Conservation (phyloP, 1,140 invertebrate species). For the Heliothis subflexa region DNA sequence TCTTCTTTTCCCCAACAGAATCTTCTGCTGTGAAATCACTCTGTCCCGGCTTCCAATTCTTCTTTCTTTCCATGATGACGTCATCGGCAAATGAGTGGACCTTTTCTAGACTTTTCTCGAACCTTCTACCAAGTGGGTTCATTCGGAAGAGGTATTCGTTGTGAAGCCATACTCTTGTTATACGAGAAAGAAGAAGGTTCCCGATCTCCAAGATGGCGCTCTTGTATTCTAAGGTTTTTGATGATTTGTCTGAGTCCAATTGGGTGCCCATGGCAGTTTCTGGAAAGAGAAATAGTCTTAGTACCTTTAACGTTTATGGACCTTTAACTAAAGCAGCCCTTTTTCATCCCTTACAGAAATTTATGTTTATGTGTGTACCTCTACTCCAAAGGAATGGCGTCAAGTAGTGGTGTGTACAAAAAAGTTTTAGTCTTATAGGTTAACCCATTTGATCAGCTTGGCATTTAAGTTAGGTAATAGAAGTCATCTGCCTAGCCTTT, state of each 20-base stretch:
- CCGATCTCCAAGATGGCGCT: slow-evolving; percentile 62
- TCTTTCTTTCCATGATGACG: slow-evolving; percentile 74
- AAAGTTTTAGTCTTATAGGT: no score
- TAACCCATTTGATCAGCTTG: no score
- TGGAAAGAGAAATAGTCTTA: slow-evolving; percentile 55
- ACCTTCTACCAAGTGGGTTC: slow-evolving; percentile 84
- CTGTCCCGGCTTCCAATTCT: slow-evolving; percentile 54
- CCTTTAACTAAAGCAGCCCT: no score
- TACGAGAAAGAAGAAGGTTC: slow-evolving; percentile 52
- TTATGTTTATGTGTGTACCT: no score
- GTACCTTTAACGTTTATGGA: no score
- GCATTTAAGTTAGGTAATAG: no score
- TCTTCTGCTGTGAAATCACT: slow-evolving; percentile 38
- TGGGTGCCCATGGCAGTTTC: slow-evolving; percentile 92
- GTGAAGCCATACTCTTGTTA: slow-evolving; percentile 86
- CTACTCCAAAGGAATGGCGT: no score
- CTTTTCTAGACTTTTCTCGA: slow-evolving; percentile 86
- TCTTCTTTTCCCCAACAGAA: slow-evolving; percentile 60
- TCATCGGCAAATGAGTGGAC: slow-evolving; percentile 90
- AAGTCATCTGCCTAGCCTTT: no score
- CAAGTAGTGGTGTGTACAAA: no score
- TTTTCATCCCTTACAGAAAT: no score
- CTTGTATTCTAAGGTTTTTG: slow-evolving; percentile 85
- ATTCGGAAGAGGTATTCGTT: slow-evolving; percentile 87
- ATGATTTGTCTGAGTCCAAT: slow-evolving; percentile 87